A percentile compares a stretch with the other conserved stretches of the same genome.
phyloP scores from a whole-genome alignment of 2,113 vertebrate species.

The Vimba vimba region DNA sequence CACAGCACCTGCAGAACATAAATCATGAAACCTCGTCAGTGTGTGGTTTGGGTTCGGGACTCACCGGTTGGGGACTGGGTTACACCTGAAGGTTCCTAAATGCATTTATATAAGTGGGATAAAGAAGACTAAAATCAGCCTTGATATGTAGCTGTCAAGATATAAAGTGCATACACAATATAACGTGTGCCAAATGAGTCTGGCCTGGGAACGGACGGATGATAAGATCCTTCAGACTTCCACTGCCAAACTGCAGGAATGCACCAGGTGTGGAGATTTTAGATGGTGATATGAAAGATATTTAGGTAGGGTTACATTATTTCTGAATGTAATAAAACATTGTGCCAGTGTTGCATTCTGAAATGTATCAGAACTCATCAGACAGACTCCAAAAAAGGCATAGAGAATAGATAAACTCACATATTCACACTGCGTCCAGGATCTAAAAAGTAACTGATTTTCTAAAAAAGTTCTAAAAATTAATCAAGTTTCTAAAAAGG shows the following conservation, averaged over 20 bases:
- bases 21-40: conserved; percentile 57
- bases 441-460: too few relatives aligned
- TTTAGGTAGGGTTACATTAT: too few relatives aligned
- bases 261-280: not conserved
- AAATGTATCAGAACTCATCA: not conserved
- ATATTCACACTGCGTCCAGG: too few relatives aligned
- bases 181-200: not conserved
- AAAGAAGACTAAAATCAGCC: not conserved
- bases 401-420: not conserved
- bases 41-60: not conserved
- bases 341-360: not conserved
- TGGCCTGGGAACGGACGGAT: not conserved
- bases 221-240: not conserved
- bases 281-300: not conserved
- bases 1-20: conserved; percentile 69
- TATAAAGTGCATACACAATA: too few relatives aligned
- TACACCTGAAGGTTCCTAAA: too few relatives aligned
- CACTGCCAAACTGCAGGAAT: not conserved
- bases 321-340: too few relatives aligned
- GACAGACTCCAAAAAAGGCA: not conserved
- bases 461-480: too few relatives aligned
- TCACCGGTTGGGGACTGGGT: too few relatives aligned
- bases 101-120: not conserved
- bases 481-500: too few relatives aligned
- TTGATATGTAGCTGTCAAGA: not conserved